Percentiles rank a stretch among this genome's conserved stretches.
Evolutionary conservation across 2,888 invertebrate genomes (phyloP).

Genomic region (Lasius fuliginosus): DNA sequence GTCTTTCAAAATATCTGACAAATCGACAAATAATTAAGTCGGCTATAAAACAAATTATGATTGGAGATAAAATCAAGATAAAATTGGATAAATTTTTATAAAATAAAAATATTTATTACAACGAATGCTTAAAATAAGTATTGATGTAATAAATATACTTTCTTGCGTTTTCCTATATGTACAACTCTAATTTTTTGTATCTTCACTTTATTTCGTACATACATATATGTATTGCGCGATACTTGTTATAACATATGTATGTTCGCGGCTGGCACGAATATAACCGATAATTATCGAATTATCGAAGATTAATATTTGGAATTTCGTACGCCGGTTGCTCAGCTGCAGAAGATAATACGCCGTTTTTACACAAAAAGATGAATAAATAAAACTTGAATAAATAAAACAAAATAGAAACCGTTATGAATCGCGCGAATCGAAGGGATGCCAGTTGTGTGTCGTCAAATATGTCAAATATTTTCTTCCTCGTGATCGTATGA

Average conservation of each 20-base stretch:
- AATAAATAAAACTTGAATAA: constrained; percentile 40
- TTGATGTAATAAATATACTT: neutral
- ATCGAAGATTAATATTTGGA: constrained; percentile 31
- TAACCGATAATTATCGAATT: constrained; percentile 26
- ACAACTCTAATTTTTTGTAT: neutral
- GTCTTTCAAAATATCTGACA: neutral
- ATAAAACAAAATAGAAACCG: constrained; percentile 46
- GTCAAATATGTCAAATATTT: constrained; percentile 38
- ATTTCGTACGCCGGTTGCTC: constrained; percentile 1
- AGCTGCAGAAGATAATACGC: constrained; percentile 37
- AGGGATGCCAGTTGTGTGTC: constrained; percentile 20
- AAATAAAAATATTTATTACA: neutral
- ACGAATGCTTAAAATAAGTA: neutral
- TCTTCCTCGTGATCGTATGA: constrained; percentile 2
- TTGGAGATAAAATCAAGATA: neutral
- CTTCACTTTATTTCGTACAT: neutral
- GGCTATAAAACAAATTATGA: neutral
- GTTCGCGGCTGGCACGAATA: neutral
- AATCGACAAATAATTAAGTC: constrained; percentile 5
- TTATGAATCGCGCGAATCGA: constrained; percentile 8
- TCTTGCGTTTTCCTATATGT: neutral
- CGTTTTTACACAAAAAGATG: constrained; percentile 8
- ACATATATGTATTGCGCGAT: neutral
- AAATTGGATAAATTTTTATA: neutral
- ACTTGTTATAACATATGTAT: neutral